Conservation (phyloP, 2,888 invertebrate species). For the Meteorus colon region DNA sequence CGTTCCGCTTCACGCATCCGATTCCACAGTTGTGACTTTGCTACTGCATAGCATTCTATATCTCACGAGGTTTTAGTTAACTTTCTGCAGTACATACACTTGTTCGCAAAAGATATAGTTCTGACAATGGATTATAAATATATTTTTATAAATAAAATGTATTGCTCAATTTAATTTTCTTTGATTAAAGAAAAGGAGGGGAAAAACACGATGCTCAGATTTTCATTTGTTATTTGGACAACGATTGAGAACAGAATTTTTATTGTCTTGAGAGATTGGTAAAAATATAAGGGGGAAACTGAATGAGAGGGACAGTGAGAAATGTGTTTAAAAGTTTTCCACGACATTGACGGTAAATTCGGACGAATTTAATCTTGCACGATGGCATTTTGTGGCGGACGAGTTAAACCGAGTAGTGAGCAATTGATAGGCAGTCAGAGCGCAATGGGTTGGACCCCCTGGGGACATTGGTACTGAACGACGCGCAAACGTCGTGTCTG, state of each 20-base stretch:
- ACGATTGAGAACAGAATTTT: neutral
- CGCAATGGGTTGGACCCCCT: slow-evolving; percentile 58
- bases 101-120: neutral
- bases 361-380: slow-evolving; percentile 51
- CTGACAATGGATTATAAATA: neutral
- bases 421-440: slow-evolving; percentile 65
- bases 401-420: slow-evolving; percentile 57
- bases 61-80: slow-evolving; percentile 20
- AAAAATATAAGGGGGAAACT: slow-evolving; percentile 16
- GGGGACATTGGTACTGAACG: slow-evolving; percentile 60
- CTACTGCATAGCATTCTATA: slow-evolving; percentile 19
- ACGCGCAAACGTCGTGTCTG: slow-evolving; percentile 34
- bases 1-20: slow-evolving; percentile 37
- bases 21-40: slow-evolving; percentile 38
- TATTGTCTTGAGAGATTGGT: neutral
- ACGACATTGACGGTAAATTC: slow-evolving; percentile 41
- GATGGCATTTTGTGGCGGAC: slow-evolving; percentile 54
- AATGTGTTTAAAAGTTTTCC: slow-evolving; percentile 34
- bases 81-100: slow-evolving; percentile 11
- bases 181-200: too few species aligned
- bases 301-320: slow-evolving; percentile 21
- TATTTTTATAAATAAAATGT: neutral
- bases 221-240: too few species aligned
- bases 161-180: too few species aligned
- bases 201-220: too few species aligned